Evolutionary conservation across 2,113 vertebrate genomes (phyloP).

Genomic region (Salvelinus alpinus): DNA sequence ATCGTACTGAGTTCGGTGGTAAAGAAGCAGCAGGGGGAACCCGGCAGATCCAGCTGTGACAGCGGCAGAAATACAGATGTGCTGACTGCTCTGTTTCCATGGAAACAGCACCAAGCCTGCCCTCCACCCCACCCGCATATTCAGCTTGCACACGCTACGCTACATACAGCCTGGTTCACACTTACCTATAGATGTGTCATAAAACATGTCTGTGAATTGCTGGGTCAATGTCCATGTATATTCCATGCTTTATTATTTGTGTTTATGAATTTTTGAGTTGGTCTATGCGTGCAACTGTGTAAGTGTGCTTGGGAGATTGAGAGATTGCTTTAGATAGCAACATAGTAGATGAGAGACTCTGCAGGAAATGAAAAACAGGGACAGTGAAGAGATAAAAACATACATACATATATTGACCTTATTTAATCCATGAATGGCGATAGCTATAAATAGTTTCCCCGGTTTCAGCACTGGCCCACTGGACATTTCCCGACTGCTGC

Average conservation of each 20-base stretch:
- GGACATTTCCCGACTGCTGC: too few species aligned
- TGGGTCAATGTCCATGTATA: background rate
- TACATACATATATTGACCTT: too few species aligned
- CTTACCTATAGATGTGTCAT: background rate
- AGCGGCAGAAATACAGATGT: slow-evolving; percentile 10
- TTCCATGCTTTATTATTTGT: background rate
- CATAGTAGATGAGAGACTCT: too few species aligned
- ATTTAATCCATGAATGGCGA: too few species aligned
- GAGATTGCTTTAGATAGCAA: too few species aligned
- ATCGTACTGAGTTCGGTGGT: background rate
- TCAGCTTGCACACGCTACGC: background rate
- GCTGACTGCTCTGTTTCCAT: slow-evolving; percentile 26
- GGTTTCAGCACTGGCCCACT: too few species aligned
- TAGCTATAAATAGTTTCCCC: too few species aligned
- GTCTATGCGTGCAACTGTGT: background rate
- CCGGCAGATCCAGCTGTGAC: slow-evolving; percentile 11
- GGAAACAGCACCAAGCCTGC: slow-evolving; percentile 16
- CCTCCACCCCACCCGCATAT: background rate
- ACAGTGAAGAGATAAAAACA: background rate
- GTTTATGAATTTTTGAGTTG: background rate
- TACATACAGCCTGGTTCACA: background rate
- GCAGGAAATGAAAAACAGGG: background rate
- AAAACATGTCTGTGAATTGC: background rate
- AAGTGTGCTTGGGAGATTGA: background rate
- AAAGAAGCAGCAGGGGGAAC: background rate